A percentile compares a stretch with the other conserved stretches of the same genome.
These are phyloP conservation scores for Athalia cordata DNA, from an alignment of 2,888 invertebrate species.

Conservation along the genomic window DNA sequence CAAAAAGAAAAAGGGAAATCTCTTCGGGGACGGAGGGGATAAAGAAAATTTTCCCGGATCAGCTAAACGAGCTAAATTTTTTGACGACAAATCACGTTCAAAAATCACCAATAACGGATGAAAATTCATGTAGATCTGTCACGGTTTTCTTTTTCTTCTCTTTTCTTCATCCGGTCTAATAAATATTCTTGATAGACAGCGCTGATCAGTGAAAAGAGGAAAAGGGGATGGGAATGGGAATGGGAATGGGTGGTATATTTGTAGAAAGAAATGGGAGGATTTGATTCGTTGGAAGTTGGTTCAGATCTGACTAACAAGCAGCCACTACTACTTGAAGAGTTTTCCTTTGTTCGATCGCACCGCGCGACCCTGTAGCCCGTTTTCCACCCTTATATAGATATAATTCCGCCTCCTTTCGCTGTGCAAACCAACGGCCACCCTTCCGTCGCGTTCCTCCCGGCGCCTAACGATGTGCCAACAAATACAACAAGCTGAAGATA, in stretches of 20 bases:
- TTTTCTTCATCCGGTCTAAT: no score
- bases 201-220: neutral
- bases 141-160: no score
- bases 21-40: no score
- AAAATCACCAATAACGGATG: no score
- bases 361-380: slow-evolving; percentile 34
- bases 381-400: slow-evolving; percentile 31
- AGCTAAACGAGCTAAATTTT: no score
- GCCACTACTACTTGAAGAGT: slow-evolving; percentile 45
- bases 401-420: slow-evolving; percentile 21
- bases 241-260: neutral
- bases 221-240: neutral
- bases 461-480: slow-evolving; percentile 72
- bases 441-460: slow-evolving; percentile 58
- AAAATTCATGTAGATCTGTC: no score
- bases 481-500: slow-evolving; percentile 63
- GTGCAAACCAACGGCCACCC: slow-evolving; percentile 40
- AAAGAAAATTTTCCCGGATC: no score
- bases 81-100: no score
- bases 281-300: slow-evolving; percentile 61
- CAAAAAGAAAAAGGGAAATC: no score
- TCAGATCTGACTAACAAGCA: slow-evolving; percentile 70
- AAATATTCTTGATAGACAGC: no score
- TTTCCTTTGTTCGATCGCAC: slow-evolving; percentile 42
- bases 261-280: slow-evolving; percentile 53